These are phyloP conservation scores for Eremobia ochroleuca DNA, from an alignment of 2,888 invertebrate genomes.

Conservation along the genomic window DNA sequence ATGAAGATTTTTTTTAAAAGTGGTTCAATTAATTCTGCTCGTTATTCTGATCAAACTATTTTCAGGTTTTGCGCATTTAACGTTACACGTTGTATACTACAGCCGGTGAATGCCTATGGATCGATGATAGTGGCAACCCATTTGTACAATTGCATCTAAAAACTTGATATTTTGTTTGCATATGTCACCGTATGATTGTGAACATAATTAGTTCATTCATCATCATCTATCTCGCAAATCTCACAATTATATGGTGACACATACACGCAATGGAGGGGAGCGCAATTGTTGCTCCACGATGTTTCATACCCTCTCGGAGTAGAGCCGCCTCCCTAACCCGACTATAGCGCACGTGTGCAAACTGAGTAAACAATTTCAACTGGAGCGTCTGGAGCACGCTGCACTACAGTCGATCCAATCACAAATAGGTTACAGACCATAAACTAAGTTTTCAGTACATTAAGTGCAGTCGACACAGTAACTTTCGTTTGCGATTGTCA, in stretches of 20 bases:
- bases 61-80: too few relatives aligned
- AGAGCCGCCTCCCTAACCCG: neutral
- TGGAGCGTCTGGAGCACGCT: constrained; percentile 19
- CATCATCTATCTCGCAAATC: neutral
- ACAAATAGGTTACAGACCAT: constrained; percentile 55
- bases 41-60: too few relatives aligned
- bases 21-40: too few relatives aligned
- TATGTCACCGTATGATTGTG: neutral
- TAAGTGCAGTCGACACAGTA: constrained; percentile 56
- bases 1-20: too few relatives aligned
- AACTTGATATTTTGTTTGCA: neutral
- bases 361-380: constrained; percentile 37
- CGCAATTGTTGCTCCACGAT: neutral
- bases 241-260: neutral
- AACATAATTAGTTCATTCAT: neutral
- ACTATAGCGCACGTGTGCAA: constrained; percentile 9
- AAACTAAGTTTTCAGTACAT: constrained; percentile 60
- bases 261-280: neutral
- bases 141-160: constrained; percentile 8
- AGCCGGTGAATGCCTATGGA: neutral
- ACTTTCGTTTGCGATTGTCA: constrained; percentile 50
- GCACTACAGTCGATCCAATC: constrained; percentile 28
- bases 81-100: too few relatives aligned
- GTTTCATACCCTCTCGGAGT: neutral
- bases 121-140: neutral